Base-by-base conservation (phyloP, 2,797 vertebrate species). In the Rhynchotus rufescens region DNA sequence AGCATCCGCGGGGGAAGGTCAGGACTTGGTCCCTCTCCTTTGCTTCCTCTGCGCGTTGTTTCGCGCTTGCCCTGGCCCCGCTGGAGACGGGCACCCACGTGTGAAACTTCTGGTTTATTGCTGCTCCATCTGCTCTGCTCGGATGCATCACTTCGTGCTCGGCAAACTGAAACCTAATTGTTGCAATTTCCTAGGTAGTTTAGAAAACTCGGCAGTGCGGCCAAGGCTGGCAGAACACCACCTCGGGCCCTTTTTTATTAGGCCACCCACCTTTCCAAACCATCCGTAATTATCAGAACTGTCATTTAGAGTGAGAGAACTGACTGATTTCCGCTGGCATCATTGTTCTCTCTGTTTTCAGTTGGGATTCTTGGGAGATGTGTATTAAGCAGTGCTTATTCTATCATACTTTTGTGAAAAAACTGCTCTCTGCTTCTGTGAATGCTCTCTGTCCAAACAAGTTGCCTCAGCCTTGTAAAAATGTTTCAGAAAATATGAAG, bases 181-280 rank as follows among this genome's bases (percentile, higher is more conserved):
- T 54, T 85, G 65, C 20, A 20, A 60, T 95, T 90, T 82, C 87
- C 77, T 26, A 20, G 74, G 67, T 9, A 88, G 69, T 77, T 93
- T 28, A 44, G 91, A 62, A 92, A 88, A 91, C 65, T 81, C 65
- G 15, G 51, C 47, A 26, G 62, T 49, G 81, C 81, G 89, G 77
- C 94, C 94, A 59, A 47, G 82, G 85, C 89, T 90, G 90, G 80
- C 79, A 67, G 87, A 91, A 40, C 81, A 59, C 87, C 92, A 90
- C 93, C 88, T 76, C 86, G 4, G 89, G 92, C 85, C 80, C 89
- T 81, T 81, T 74, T 81, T 80, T 89, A 80, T 82, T 87, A 85
- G 95, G 92, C 94, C 93, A 91, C 91, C 93, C 91, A 93, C 84
- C 88, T 91, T 91, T 86, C 68, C 81, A 90, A 94, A 90, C 72